Evolutionary conservation across 2,888 invertebrate genomes (phyloP).

Genomic region (Hyppa rectilinea): DNA sequence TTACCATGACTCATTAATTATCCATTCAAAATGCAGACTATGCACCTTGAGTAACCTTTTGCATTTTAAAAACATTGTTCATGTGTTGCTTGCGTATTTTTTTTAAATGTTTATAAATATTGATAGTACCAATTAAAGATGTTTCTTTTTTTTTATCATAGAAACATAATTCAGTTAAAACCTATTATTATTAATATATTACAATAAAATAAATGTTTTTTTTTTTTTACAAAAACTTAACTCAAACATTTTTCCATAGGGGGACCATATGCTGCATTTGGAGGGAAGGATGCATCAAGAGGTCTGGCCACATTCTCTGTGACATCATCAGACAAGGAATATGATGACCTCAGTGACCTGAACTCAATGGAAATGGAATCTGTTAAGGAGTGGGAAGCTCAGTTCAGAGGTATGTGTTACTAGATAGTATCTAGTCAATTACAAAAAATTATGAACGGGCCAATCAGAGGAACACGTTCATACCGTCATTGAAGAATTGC

Average conservation of each 20-base stretch:
- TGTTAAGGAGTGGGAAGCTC: conserved; percentile 99
- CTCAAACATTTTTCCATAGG: conserved; percentile 87
- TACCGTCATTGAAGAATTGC: neutral
- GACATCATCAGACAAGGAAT: conserved; percentile 94
- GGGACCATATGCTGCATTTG: conserved; percentile 98
- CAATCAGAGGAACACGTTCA: conserved; percentile 22
- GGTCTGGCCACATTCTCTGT: conserved; percentile 98
- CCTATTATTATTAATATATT: neutral
- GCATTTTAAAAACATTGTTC: conserved; percentile 53
- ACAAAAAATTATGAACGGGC: neutral
- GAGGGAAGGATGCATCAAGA: conserved; percentile 98
- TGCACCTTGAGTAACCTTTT: conserved; percentile 67
- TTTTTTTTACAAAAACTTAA: neutral
- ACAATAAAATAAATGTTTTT: neutral
- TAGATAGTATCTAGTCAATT: conserved; percentile 20
- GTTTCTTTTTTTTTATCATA: no score
- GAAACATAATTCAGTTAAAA: neutral
- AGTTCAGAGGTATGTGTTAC: conserved; percentile 95
- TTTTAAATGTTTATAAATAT: conserved; percentile 6
- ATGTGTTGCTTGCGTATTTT: conserved; percentile 25
- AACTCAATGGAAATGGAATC: conserved; percentile 98
- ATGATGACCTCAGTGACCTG: conserved; percentile 98
- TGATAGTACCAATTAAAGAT: neutral
- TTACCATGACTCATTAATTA: conserved; percentile 71
- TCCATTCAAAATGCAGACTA: conserved; percentile 71